Evolutionary conservation across 2,888 invertebrate genomes (phyloP).

Genomic region (Drosophila meridiana): DNA sequence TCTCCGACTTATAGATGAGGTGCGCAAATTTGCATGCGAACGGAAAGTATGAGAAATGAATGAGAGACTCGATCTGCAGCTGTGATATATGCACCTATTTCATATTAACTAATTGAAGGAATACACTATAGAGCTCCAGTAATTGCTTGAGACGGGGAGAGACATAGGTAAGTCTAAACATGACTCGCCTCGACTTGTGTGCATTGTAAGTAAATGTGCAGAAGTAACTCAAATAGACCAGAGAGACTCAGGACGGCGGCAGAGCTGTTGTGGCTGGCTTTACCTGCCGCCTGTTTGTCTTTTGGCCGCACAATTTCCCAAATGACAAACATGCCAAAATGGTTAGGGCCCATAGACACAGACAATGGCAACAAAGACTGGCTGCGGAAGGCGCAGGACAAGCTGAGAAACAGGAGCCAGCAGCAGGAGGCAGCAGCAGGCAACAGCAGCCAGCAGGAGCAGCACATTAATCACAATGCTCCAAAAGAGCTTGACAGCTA

Average conservation of each 20-base stretch:
- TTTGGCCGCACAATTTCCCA: constrained; percentile 81
- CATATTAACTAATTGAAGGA: constrained; percentile 5
- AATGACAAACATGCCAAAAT: constrained; percentile 82
- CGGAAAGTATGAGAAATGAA: too few species aligned
- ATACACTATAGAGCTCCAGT: constrained; percentile 5
- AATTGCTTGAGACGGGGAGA: constrained; percentile 7
- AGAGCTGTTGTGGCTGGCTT: constrained; percentile 26
- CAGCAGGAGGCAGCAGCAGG: constrained; percentile 5
- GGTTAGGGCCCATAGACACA: constrained; percentile 60
- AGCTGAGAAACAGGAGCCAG: constrained; percentile 29
- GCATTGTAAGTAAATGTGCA: constrained; percentile 40
- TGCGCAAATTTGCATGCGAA: too few species aligned
- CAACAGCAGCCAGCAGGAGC: constrained; percentile 57
- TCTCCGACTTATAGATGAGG: not conserved
- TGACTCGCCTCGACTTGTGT: constrained; percentile 10
- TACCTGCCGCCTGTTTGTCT: constrained; percentile 76
- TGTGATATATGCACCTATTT: not conserved
- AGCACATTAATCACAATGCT: constrained; percentile 78
- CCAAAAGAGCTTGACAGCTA: constrained; percentile 80
- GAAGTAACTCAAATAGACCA: constrained; percentile 41
- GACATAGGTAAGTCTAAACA: constrained; percentile 15
- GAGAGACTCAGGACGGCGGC: constrained; percentile 2
- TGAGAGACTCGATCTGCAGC: not conserved
- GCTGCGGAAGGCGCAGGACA: constrained; percentile 34
- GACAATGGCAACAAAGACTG: constrained; percentile 68